These are phyloP conservation scores for Reticulitermes speratus DNA, from an alignment of 1,140 invertebrate species.

Conservation along the genomic window DNA sequence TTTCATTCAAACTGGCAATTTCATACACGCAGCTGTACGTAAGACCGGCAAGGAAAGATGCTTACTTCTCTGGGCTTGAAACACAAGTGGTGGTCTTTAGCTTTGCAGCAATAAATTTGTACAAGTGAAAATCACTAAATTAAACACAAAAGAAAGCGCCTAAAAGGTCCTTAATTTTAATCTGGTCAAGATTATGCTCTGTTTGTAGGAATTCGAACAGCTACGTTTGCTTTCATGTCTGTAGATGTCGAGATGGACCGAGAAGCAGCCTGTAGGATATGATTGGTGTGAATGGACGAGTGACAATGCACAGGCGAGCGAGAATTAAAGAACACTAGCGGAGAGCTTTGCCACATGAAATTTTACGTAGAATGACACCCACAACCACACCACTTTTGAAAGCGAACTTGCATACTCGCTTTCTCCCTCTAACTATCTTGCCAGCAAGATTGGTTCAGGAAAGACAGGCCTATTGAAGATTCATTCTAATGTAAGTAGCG, in stretches of 20 bases:
- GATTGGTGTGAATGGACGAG: background rate
- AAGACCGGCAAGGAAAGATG: no score
- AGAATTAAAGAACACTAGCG: background rate
- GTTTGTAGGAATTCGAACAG: background rate
- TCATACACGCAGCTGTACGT: no score
- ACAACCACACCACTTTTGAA: background rate
- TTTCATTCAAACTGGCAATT: no score
- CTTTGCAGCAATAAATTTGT: no score
- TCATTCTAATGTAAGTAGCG: background rate
- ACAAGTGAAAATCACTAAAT: no score
- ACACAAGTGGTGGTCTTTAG: no score
- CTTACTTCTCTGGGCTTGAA: no score
- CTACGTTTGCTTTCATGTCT: background rate
- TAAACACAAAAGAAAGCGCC: no score
- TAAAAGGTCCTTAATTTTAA: background rate
- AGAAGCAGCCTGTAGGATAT: background rate
- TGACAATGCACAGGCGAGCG: background rate
- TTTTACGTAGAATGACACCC: background rate
- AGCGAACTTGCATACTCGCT: background rate
- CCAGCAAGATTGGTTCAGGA: no score
- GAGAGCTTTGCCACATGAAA: background rate
- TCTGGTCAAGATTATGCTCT: background rate
- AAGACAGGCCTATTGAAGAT: no score
- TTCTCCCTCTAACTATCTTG: no score
- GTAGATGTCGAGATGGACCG: background rate